Percentiles rank a stretch among this genome's conserved stretches.
Evolutionary conservation across 1,140 invertebrate genomes (phyloP).

Genomic region (Paraescarpia echinospica): DNA sequence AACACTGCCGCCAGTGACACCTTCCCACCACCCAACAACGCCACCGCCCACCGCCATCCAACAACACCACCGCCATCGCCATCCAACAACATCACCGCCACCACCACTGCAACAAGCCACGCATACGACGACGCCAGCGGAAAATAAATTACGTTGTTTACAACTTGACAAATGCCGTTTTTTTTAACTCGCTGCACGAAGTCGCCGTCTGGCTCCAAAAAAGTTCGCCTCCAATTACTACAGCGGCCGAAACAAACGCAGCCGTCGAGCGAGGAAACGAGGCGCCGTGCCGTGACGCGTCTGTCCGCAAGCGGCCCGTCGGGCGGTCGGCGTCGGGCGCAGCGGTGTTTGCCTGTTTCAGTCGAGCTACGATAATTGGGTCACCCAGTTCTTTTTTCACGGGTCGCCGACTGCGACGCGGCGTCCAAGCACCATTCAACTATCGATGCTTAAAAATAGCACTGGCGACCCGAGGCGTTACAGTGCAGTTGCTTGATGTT

Average conservation of each 20-base stretch:
- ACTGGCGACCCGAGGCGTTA: neutral
- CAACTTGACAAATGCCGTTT: neutral
- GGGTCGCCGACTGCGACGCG: neutral
- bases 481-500: neutral
- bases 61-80: too few species aligned
- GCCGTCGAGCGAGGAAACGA: neutral
- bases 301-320: neutral
- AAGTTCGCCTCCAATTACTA: neutral
- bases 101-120: too few species aligned
- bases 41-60: neutral
- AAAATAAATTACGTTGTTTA: neutral
- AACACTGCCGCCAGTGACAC: too few species aligned
- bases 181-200: neutral
- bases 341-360: neutral
- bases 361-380: neutral
- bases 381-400: neutral
- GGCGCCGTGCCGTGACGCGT: neutral
- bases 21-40: too few species aligned
- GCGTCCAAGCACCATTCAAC: neutral
- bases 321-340: too few species aligned
- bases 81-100: neutral
- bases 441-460: neutral
- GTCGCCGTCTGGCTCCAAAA: neutral
- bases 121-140: neutral
- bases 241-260: neutral